A percentile compares a stretch with the other conserved stretches of the same genome.
phyloP scores from a whole-genome alignment of 2,888 invertebrate species.

The Proisotoma minuta region DNA sequence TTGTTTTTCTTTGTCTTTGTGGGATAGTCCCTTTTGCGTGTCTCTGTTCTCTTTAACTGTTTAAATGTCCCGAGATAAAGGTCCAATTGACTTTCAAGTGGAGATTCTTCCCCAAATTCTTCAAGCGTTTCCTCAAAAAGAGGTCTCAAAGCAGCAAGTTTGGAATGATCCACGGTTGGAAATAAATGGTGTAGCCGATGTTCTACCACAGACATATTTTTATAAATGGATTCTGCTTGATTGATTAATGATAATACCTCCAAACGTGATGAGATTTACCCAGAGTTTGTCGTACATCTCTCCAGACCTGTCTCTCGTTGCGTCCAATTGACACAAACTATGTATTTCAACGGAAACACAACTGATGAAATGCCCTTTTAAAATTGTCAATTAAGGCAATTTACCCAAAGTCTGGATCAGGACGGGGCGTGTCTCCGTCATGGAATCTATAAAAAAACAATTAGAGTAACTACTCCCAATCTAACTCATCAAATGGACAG shows the following conservation, averaged over 20 bases:
- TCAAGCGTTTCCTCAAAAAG: slow-evolving; percentile 61
- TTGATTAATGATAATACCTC: slow-evolving; percentile 58
- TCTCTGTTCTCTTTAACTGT: slow-evolving; percentile 55
- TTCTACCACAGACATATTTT: not conserved
- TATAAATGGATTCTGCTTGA: not conserved
- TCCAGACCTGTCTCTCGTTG: slow-evolving; percentile 66
- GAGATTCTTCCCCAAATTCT: slow-evolving; percentile 59
- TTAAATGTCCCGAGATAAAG: slow-evolving; percentile 64
- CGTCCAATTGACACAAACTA: slow-evolving; percentile 66
- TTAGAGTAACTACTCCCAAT: not conserved
- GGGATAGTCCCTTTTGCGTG: not conserved
- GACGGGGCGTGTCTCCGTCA: slow-evolving; percentile 47
- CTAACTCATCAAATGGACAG: not conserved
- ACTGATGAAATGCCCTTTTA: no score
- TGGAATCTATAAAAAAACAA: slow-evolving; percentile 35
- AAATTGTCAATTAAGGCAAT: no score
- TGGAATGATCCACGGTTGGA: slow-evolving; percentile 72
- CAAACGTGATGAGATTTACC: slow-evolving; percentile 58
- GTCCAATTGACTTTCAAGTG: slow-evolving; percentile 55
- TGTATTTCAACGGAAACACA: no score
- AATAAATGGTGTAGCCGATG: slow-evolving; percentile 68
- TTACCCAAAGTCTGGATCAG: slow-evolving; percentile 48
- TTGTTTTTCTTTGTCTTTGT: no score
- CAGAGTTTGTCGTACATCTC: slow-evolving; percentile 53
- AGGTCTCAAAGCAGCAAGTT: slow-evolving; percentile 63